phyloP scores from a whole-genome alignment of 2,888 invertebrate species.

The Zele albiditarsus region DNA sequence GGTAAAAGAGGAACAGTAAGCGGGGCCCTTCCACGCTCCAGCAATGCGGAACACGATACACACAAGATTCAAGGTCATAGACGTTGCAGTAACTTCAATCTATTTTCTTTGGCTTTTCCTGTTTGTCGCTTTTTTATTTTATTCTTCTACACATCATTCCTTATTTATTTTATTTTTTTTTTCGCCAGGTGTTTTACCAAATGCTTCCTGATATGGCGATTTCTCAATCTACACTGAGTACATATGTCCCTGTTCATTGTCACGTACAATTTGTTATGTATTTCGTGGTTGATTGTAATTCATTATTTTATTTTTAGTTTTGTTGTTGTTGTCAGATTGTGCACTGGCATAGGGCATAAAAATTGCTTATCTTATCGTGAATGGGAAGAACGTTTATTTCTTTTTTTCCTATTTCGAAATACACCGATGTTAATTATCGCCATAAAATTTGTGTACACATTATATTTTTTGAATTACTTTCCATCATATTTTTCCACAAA shows the following conservation, averaged over 20 bases:
- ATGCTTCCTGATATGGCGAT: too few relatives aligned
- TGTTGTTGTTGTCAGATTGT: neutral
- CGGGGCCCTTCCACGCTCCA: conserved; percentile 53
- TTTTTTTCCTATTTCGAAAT: neutral
- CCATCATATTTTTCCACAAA: neutral
- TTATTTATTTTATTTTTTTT: conserved; percentile 33
- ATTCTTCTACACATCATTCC: too few relatives aligned
- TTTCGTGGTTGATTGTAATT: neutral
- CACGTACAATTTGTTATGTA: neutral
- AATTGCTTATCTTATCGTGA: conserved; percentile 1
- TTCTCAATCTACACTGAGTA: neutral
- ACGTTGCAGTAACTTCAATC: conserved; percentile 45
- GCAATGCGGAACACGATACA: conserved; percentile 62
- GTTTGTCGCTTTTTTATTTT: conserved; percentile 28
- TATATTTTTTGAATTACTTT: neutral
- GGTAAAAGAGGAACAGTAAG: neutral
- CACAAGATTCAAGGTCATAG: conserved; percentile 55
- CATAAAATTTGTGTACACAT: neutral
- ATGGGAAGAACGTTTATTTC: neutral
- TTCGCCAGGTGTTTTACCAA: neutral
- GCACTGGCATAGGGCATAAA: neutral
- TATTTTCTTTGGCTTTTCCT: conserved; percentile 26
- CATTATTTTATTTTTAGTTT: neutral
- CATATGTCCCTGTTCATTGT: neutral
- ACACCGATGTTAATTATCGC: neutral